Evolutionary conservation across 2,797 vertebrate species (phyloP), one percentile per base, ranked within the genome.

Genomic region (Hylomyscus alleni): DNA sequence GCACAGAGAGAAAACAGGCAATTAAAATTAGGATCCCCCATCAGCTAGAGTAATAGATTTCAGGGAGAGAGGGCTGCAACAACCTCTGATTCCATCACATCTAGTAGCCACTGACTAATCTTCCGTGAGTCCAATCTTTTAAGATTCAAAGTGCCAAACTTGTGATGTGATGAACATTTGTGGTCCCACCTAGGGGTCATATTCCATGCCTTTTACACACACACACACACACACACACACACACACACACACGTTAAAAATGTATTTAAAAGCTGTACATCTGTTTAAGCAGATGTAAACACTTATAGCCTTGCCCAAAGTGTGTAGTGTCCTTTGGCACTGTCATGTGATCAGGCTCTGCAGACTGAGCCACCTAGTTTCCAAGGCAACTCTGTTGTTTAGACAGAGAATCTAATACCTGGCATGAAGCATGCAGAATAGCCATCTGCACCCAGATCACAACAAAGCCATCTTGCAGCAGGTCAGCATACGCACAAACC

Each of bases 1-100:
- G 15, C 1, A 31, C 22, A 91, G 67, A 94, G 20, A 95, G 92
- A 93, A 96, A 94, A 50, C 50, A 47, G 67, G 44, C 20, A 89
- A 95, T 83, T 47, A 52, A 29, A 54, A n/a, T 62, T 65, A 54
- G 12, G 40, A 67, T 12, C 8, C 26, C 26, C 11, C 52, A 72
- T n/a, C 56, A 83, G 75, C 34, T 47, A 44, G 19, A 78, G 58
- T 72, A 24, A 7, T 58, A 50, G 78, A 65, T 92, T 92, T 90
- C 60, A 22, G 52, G 67, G 81, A 86, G n/a, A 22, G 11, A 65
- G 22, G 22, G 20, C 7, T 26, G 17, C 3, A 58, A 65, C 3
- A 37, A 2, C 11, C n/a, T 67, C 54, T 73, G 22, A 13, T 91
- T 17, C 44, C 86, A 40, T 37, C 78, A 8, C 44, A n/a, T 60